Conservation (phyloP, 2,797 vertebrate species). For the Pangasius mekongensis region DNA sequence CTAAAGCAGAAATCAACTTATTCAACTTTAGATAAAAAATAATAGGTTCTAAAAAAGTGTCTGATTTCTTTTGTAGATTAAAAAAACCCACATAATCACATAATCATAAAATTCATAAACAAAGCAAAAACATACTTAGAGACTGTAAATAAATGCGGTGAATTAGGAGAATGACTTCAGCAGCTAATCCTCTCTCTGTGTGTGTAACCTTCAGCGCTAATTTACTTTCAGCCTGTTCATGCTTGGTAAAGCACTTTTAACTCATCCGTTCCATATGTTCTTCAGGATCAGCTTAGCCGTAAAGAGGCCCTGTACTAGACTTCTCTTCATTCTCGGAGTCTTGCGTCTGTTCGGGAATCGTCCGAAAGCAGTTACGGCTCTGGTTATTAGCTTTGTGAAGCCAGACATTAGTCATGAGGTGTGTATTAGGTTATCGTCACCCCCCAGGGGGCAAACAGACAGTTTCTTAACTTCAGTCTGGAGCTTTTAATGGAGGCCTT, state of each 20-base stretch:
- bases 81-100: background rate
- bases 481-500: slow-evolving; percentile 7
- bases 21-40: background rate
- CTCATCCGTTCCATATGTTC: slow-evolving; percentile 52
- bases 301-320: slow-evolving; percentile 30
- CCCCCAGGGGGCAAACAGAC: slow-evolving; percentile 31
- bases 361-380: slow-evolving; percentile 40
- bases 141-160: slow-evolving; percentile 7
- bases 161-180: slow-evolving; percentile 38
- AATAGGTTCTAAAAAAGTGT: background rate
- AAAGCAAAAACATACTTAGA: background rate
- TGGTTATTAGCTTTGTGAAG: slow-evolving; percentile 36
- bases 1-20: background rate
- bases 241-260: slow-evolving; percentile 31
- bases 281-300: background rate
- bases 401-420: slow-evolving; percentile 12
- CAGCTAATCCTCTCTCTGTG: slow-evolving; percentile 32
- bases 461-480: slow-evolving; percentile 32
- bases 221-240: slow-evolving; percentile 35
- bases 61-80: background rate
- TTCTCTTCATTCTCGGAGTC: slow-evolving; percentile 31
- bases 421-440: slow-evolving; percentile 32
- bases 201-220: slow-evolving; percentile 11
- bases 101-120: background rate
- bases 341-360: slow-evolving; percentile 42